phyloP scores from a whole-genome alignment of 2,113 vertebrate species.

The Pollachius pollachius region DNA sequence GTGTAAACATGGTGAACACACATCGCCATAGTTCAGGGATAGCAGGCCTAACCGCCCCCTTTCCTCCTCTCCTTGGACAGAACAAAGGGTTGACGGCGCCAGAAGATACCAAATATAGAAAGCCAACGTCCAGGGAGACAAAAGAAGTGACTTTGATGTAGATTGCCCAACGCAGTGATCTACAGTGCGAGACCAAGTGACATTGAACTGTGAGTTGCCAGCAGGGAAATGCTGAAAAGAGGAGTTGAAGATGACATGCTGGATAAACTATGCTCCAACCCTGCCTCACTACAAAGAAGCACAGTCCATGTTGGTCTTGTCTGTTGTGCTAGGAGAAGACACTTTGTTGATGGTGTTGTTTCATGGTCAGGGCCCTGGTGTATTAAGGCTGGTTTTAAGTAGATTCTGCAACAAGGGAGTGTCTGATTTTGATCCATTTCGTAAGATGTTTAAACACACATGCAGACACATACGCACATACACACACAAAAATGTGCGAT shows the following conservation, averaged over 20 bases:
- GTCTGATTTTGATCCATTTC: no score
- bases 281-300: neutral
- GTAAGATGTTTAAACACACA: no score
- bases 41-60: no score
- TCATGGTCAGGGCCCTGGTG: neutral
- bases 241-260: slow-evolving; percentile 13
- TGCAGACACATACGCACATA: no score
- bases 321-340: neutral
- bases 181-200: neutral
- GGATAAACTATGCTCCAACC: slow-evolving; percentile 22
- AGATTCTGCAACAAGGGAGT: no score
- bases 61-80: neutral
- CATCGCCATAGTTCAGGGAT: no score
- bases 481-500: no score
- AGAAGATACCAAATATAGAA: neutral
- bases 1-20: no score
- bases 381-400: neutral
- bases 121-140: neutral
- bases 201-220: slow-evolving; percentile 24
- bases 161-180: slow-evolving; percentile 7
- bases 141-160: slow-evolving; percentile 27
- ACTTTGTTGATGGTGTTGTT: no score
- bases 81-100: neutral
- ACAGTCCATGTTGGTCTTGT: neutral
- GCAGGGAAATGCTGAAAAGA: slow-evolving; percentile 16